phyloP scores from a whole-genome alignment of 2,113 vertebrate genomes.

The Dascyllus trimaculatus region DNA sequence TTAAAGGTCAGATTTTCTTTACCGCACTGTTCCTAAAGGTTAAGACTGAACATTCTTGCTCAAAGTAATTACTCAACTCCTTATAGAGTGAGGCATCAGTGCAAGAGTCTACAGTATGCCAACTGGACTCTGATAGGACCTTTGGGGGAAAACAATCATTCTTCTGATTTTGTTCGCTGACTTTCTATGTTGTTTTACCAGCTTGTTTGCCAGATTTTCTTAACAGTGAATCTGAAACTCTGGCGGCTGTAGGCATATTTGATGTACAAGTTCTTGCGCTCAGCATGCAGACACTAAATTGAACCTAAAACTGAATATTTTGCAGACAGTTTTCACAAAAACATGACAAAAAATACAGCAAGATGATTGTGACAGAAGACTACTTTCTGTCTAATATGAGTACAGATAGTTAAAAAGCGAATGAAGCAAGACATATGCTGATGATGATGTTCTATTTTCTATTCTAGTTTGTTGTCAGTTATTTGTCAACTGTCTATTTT shows the following conservation, averaged over 20 bases:
- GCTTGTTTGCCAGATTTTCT: not conserved
- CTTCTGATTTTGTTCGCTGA: too few species aligned
- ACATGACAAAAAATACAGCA: too few species aligned
- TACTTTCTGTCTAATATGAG: not conserved
- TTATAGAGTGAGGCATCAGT: too few species aligned
- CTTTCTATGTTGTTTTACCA: not conserved
- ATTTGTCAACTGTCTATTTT: constrained; percentile 21
- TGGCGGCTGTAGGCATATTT: not conserved
- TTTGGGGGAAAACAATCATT: too few species aligned
- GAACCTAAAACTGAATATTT: not conserved
- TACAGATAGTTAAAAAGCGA: not conserved
- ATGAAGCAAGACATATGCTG: not conserved
- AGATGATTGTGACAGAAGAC: too few species aligned
- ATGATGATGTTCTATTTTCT: not conserved
- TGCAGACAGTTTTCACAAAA: too few species aligned
- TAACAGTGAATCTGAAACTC: not conserved
- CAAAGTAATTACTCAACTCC: too few species aligned
- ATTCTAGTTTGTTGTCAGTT: constrained; percentile 51
- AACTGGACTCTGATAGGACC: too few species aligned
- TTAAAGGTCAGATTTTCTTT: not conserved
- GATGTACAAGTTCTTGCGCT: not conserved
- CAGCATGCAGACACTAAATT: not conserved
- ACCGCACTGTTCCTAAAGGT: not conserved
- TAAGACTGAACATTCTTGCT: not conserved
- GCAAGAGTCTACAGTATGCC: too few species aligned